phyloP scores from a whole-genome alignment of 2,888 invertebrate genomes.

The Mythimna albipuncta region DNA sequence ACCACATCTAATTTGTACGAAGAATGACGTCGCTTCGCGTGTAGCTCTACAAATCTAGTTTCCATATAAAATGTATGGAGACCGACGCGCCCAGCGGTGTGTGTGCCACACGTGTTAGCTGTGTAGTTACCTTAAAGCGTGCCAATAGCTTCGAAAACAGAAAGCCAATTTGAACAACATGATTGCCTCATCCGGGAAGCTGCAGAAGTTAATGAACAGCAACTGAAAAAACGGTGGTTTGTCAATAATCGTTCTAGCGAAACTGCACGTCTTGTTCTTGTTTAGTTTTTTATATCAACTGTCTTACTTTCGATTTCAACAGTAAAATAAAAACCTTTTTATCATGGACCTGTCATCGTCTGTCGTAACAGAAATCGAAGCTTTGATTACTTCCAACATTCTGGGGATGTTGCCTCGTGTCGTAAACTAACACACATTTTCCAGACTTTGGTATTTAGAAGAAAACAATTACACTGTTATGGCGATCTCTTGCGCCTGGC shows the following conservation, averaged over 20 bases:
- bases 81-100: no score
- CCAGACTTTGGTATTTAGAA: neutral
- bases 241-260: conserved; percentile 18
- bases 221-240: conserved; percentile 31
- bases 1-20: no score
- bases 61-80: no score
- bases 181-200: conserved; percentile 63
- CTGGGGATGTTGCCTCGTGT: neutral
- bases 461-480: neutral
- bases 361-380: conserved; percentile 3
- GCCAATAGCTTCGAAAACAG: neutral
- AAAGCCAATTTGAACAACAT: conserved; percentile 33
- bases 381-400: conserved; percentile 7
- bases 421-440: neutral
- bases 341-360: neutral
- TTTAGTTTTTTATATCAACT: conserved; percentile 10
- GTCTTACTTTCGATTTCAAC: conserved; percentile 26
- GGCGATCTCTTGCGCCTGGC: no score
- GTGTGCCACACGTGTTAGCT: no score
- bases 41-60: no score
- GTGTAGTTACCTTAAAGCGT: no score
- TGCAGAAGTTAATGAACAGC: conserved; percentile 25
- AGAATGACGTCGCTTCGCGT: no score
- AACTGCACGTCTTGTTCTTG: conserved; percentile 22
- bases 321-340: neutral